phyloP scores from a whole-genome alignment of 2,888 invertebrate genomes.

The Salticus scenicus region DNA sequence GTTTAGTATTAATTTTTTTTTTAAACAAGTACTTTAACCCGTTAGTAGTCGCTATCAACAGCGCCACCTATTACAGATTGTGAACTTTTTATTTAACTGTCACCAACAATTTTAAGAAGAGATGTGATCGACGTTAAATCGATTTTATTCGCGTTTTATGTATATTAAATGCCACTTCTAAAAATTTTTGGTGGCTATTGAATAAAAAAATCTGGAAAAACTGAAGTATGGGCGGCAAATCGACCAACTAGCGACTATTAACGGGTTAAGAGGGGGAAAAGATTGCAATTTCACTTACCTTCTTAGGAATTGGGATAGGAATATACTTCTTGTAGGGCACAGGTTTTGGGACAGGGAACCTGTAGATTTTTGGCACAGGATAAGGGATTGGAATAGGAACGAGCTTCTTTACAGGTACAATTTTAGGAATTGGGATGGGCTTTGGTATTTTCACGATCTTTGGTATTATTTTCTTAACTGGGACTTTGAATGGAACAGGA shows the following conservation, averaged over 20 bases:
- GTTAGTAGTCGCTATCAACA: too few relatives aligned
- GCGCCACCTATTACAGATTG: too few relatives aligned
- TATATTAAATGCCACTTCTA: too few relatives aligned
- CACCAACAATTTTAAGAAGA: not conserved
- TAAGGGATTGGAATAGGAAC: constrained; percentile 60
- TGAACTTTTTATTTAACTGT: too few relatives aligned
- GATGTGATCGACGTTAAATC: too few relatives aligned
- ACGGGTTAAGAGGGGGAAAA: not conserved
- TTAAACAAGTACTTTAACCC: not conserved
- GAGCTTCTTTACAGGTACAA: constrained; percentile 50
- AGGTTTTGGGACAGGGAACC: constrained; percentile 47
- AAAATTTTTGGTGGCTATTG: too few relatives aligned
- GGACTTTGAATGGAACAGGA: constrained; percentile 64
- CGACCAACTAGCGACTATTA: too few relatives aligned
- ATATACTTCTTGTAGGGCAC: constrained; percentile 53
- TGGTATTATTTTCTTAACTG: constrained; percentile 59
- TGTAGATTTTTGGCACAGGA: constrained; percentile 55
- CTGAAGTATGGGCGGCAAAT: too few relatives aligned
- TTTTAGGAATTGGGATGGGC: constrained; percentile 40
- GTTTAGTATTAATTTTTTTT: too few relatives aligned
- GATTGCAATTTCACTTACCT: constrained; percentile 20
- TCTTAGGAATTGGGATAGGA: constrained; percentile 54
- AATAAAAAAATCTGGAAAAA: too few relatives aligned
- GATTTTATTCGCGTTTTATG: too few relatives aligned
- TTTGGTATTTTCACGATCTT: constrained; percentile 67